Conservation (phyloP, 2,888 invertebrate genomes). For the Dynastes maya region DNA sequence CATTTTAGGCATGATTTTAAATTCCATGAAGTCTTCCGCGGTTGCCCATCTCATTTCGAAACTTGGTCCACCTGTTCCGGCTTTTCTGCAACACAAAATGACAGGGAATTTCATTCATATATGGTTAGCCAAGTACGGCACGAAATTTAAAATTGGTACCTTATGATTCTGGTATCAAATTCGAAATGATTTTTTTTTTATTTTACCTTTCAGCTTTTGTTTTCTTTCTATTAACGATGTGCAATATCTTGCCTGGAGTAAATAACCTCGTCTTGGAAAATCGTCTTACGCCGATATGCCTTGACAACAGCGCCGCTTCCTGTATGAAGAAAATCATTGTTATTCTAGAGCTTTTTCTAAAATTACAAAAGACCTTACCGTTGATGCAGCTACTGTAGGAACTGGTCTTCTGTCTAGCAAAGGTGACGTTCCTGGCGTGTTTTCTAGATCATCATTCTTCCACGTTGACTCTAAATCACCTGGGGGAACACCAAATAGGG, state of each 20-base stretch:
- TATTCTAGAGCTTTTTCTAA: constrained; percentile 45
- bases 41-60: constrained; percentile 87
- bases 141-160: constrained; percentile 30
- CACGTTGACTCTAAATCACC: constrained; percentile 82
- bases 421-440: constrained; percentile 70
- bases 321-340: constrained; percentile 61
- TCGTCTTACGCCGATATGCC: constrained; percentile 78
- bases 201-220: constrained; percentile 77
- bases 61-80: constrained; percentile 76
- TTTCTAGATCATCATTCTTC: constrained; percentile 76
- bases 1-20: constrained; percentile 90
- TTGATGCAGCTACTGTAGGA: constrained; percentile 76
- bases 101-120: constrained; percentile 45
- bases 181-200: background rate
- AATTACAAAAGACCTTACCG: constrained; percentile 70
- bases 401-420: constrained; percentile 70
- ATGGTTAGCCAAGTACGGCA: background rate
- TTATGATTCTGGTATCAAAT: too few species aligned
- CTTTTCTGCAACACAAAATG: constrained; percentile 72
- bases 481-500: constrained; percentile 83
- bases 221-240: constrained; percentile 82
- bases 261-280: constrained; percentile 82
- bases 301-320: constrained; percentile 79
- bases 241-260: constrained; percentile 86
- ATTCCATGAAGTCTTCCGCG: constrained; percentile 85